These are phyloP conservation scores for Cinara cedri DNA, from an alignment of 2,888 invertebrate species.

Conservation along the genomic window DNA sequence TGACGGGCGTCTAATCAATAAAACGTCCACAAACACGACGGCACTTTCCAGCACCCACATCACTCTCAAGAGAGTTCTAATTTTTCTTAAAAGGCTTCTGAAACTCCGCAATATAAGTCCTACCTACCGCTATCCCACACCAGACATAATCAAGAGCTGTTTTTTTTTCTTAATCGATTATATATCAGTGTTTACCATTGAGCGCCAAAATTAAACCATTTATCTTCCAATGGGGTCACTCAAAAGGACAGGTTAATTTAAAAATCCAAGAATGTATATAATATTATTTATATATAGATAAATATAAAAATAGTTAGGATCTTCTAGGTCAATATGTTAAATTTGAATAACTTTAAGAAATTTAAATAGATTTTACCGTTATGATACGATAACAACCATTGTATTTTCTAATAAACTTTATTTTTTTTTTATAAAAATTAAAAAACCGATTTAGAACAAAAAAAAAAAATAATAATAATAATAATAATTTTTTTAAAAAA, in stretches of 20 bases:
- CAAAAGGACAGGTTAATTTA: constrained; percentile 43
- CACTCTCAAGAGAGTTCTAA: constrained; percentile 40
- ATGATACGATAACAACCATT: too few relatives aligned
- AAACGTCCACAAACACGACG: constrained; percentile 40
- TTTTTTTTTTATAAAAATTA: too few relatives aligned
- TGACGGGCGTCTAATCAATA: constrained; percentile 46
- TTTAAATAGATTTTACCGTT: too few relatives aligned
- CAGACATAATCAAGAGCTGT: constrained; percentile 41
- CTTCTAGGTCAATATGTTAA: too few relatives aligned
- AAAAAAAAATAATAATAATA: too few relatives aligned
- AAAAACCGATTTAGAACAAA: too few relatives aligned
- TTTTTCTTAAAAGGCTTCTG: constrained; percentile 53
- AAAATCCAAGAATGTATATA: neutral
- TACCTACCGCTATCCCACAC: neutral
- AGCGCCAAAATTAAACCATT: constrained; percentile 37
- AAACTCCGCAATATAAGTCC: constrained; percentile 13
- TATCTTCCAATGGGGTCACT: constrained; percentile 30
- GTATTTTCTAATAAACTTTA: too few relatives aligned
- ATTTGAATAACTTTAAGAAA: too few relatives aligned
- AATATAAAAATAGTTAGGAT: too few relatives aligned
- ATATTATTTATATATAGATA: too few relatives aligned
- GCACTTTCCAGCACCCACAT: constrained; percentile 37
- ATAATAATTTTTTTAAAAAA: too few relatives aligned
- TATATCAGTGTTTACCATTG: constrained; percentile 22
- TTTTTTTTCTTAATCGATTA: constrained; percentile 26